These are phyloP conservation scores for Parnassius orleans DNA, from an alignment of 2,888 invertebrate genomes.

Conservation along the genomic window DNA sequence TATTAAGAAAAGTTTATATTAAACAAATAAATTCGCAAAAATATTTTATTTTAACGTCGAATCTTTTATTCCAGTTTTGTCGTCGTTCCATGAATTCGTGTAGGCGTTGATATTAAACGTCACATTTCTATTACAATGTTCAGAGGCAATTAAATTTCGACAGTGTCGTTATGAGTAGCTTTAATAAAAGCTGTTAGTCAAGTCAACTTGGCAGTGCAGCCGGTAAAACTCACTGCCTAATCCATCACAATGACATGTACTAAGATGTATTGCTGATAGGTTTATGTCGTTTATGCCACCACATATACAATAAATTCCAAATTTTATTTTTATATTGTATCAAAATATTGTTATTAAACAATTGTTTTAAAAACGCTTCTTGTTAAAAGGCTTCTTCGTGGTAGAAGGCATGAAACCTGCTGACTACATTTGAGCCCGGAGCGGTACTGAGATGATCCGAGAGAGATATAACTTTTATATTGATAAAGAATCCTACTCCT, in stretches of 20 bases:
- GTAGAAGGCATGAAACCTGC: no score
- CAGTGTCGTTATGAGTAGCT: constrained; percentile 10
- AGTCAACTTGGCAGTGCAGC: not conserved
- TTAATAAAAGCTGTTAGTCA: constrained; percentile 6
- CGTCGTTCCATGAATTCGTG: constrained; percentile 2
- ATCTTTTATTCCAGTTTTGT: constrained; percentile 4
- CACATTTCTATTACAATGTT: constrained; percentile 13
- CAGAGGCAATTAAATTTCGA: constrained; percentile 20
- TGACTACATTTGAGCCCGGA: no score
- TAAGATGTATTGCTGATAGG: constrained; percentile 8
- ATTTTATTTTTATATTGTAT: no score
- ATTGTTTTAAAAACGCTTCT: no score
- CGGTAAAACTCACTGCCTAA: constrained; percentile 6
- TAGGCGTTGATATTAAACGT: constrained; percentile 15
- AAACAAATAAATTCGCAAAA: no score
- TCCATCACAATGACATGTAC: constrained; percentile 15
- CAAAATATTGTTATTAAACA: not conserved
- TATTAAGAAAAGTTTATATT: no score
- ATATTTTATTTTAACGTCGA: constrained; percentile 2
- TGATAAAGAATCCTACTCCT: no score
- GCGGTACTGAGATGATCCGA: no score
- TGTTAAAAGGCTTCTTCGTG: no score
- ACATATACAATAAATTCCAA: no score
- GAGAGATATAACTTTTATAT: no score
- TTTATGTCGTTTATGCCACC: not conserved